Conservation (phyloP, 1,140 invertebrate genomes). For the Conus betulinus region DNA sequence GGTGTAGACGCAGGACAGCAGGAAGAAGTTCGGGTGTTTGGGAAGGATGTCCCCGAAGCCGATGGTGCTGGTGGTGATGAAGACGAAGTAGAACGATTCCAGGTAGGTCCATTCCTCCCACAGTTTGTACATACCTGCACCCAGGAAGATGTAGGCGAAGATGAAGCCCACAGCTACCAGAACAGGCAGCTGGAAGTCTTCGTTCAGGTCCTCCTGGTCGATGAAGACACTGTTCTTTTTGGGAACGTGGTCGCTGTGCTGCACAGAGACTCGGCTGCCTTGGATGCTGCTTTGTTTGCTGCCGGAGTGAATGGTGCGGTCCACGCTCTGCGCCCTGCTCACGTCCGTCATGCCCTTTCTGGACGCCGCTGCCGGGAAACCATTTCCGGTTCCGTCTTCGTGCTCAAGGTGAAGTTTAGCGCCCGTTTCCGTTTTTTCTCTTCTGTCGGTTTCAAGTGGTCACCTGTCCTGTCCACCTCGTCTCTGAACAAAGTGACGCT, state of each 20-base stretch:
- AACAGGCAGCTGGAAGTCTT: conserved; percentile 95
- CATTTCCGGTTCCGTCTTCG: not conserved
- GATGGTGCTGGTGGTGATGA: conserved; percentile 83
- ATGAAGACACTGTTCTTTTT: conserved; percentile 40
- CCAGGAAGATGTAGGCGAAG: conserved; percentile 88
- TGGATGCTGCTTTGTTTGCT: not conserved
- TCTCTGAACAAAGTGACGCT: not conserved
- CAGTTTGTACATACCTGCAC: conserved; percentile 84
- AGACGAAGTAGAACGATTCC: conserved; percentile 96
- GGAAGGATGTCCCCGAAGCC: conserved; percentile 93
- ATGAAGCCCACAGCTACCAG: conserved; percentile 89
- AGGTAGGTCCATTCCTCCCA: conserved; percentile 87
- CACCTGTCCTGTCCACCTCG: not conserved
- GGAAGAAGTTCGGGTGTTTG: conserved; percentile 91
- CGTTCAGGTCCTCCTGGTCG: conserved; percentile 81
- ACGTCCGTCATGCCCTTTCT: not conserved
- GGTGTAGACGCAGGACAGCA: conserved; percentile 89
- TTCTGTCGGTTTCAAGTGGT: too few relatives aligned
- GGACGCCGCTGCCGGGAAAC: not conserved
- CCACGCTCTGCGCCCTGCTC: not conserved
- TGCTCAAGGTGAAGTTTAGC: not conserved
- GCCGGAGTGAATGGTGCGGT: not conserved
- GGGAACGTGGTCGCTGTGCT: not conserved
- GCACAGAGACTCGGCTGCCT: conserved; percentile 22
- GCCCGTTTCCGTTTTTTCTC: not conserved